phyloP scores from a whole-genome alignment of 2,797 vertebrate genomes.

The Falco concolor region DNA sequence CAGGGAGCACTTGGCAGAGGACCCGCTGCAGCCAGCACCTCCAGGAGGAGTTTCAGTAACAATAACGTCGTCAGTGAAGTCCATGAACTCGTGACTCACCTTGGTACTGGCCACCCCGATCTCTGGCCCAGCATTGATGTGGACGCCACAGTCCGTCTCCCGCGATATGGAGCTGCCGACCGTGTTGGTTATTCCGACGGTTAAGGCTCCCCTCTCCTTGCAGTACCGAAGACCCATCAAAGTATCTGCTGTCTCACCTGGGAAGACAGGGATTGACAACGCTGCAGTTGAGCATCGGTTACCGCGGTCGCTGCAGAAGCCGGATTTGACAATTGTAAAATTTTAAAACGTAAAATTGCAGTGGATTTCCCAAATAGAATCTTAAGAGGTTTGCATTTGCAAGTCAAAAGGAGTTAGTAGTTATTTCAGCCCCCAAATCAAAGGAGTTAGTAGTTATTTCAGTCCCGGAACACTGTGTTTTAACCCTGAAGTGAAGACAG shows the following conservation, averaged over 20 bases:
- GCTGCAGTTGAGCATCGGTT: fast-evolving
- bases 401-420: neutral
- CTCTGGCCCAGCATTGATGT: conserved; percentile 97
- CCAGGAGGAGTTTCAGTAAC: neutral
- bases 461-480: fast-evolving
- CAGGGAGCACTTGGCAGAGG: neutral
- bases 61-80: neutral
- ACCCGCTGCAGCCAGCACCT: fast-evolving
- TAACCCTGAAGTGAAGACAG: neutral
- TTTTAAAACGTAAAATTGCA: neutral
- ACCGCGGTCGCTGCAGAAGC: neutral
- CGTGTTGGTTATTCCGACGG: conserved; percentile 95
- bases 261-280: neutral
- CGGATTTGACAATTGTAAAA: too few species aligned
- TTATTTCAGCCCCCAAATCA: neutral
- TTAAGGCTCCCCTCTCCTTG: conserved; percentile 92
- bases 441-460: neutral
- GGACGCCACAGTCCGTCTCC: conserved; percentile 96
- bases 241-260: conserved; percentile 97
- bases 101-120: conserved; percentile 97
- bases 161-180: conserved; percentile 97
- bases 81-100: conserved; percentile 64
- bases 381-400: neutral
- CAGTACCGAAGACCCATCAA: conserved; percentile 92
- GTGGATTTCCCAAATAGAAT: neutral